Evolutionary conservation across 30 jellyfish, hydroid and myxozoan species (phyloP), one percentile per base, ranked within the genome.

Genomic region (Aurelia aurita complex sp. Pacific): DNA sequence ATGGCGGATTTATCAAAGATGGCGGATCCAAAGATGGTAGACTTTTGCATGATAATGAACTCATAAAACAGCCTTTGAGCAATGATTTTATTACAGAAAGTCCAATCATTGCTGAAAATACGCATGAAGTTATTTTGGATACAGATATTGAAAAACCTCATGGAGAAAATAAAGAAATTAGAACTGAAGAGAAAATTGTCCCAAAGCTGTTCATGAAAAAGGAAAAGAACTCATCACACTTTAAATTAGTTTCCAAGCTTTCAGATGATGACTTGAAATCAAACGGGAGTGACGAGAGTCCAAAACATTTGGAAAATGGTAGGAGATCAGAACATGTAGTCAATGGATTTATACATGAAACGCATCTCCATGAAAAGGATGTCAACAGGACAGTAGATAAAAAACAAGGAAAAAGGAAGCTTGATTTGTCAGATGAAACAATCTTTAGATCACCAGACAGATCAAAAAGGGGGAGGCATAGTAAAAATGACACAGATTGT

Each of bases 1-100:
- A 88, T 88, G 97, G 97, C 92, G 89, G 88, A 14, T 35, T 15
- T 57, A 5, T 51, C 64, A 65, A 79, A 88, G 87, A 88, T 88
- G 91, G 92, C 80, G 82, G 81, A 73, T 42, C n/a, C 43, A n/a
- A 7, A 13, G 40, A 67, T 67, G 81, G 65, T 61, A 46, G 57
- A 46, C 15, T 6, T 46, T 46, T 46, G 57, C 57, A 46, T 9
- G 57, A 46, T 46, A 7, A 46, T 46, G 57, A 46, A 46, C 57
- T 46, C 13, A 46, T 6, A 46, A 46, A 46, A 46, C 14, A 46
- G 57, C 57, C 57, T 46, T 46, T 46, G 57, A 46, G 57, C 57
- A 46, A 46, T 46, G 57, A 46, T 46, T 46, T 46, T 13, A 46
- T 46, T 2, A 5, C 36, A 66, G 42, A 66, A 16, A 46, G 36